Evolutionary conservation across 2,888 invertebrate species (phyloP).

Genomic region (Chloroclysta siterata): DNA sequence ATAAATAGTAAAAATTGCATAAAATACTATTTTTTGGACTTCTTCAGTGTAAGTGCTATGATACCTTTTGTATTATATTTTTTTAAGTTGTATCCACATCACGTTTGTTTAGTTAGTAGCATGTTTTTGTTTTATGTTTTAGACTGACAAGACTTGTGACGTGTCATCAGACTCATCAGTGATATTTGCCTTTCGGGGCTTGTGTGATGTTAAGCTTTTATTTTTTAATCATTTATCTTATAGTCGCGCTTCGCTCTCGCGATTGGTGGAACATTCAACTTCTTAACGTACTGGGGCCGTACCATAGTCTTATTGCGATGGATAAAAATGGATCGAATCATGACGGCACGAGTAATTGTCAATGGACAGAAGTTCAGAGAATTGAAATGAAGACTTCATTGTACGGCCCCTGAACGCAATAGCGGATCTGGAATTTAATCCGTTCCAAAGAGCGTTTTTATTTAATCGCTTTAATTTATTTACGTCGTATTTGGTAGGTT

Average conservation of each 20-base stretch:
- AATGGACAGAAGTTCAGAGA: too few relatives aligned
- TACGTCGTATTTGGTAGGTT: constrained; percentile 50
- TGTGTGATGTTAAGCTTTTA: constrained; percentile 23
- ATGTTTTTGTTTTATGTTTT: constrained; percentile 24
- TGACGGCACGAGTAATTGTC: too few relatives aligned
- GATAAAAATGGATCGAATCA: too few relatives aligned
- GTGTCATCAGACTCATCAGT: constrained; percentile 15
- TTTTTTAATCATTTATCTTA: constrained; percentile 19
- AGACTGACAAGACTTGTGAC: constrained; percentile 16
- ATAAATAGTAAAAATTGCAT: constrained; percentile 38
- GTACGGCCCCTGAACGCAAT: constrained; percentile 30
- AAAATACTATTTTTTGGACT: constrained; percentile 41
- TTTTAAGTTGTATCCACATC: constrained; percentile 39
- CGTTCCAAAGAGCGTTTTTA: constrained; percentile 79
- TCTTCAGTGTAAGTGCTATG: constrained; percentile 58
- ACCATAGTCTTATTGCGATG: too few relatives aligned
- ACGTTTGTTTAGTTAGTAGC: constrained; percentile 34
- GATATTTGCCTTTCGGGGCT: constrained; percentile 27
- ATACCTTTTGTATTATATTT: constrained; percentile 40
- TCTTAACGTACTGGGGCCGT: constrained; percentile 29
- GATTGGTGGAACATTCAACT: constrained; percentile 51
- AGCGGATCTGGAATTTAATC: constrained; percentile 68
- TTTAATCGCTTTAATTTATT: constrained; percentile 78
- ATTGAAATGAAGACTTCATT: too few relatives aligned
- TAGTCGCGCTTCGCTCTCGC: constrained; percentile 18